Evolutionary conservation across 30 jellyfish, hydroid and myxozoan genomes (phyloP), one percentile per base, ranked within the genome.

Genomic region (Calvadosia cruxmelitensis): DNA sequence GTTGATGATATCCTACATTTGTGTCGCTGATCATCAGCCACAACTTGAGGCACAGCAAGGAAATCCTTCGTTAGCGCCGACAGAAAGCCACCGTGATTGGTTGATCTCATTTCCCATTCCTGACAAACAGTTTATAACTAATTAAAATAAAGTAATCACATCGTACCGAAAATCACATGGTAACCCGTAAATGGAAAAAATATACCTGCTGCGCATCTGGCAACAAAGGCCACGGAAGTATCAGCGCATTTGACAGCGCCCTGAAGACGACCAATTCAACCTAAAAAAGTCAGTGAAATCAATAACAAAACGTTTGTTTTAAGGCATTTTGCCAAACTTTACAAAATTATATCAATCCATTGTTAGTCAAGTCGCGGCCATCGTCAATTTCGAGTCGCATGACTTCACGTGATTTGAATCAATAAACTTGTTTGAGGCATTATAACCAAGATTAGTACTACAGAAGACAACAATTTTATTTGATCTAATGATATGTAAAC

Each of bases 91-190:
- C 73, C 72, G 73, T 89, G 98, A 68, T 82, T 79, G 0, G 95
- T 68, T 1, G 84, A 77, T 25, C 98, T 79, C 73, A 73, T 82
- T 27, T 81, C 94, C 98, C 98, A 89, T 77, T 89, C 98, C 98
- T 89, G 52, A 5, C 48, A 35, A 27, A 0, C 23, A 42, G 57
- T 5, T n/a, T n/a, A n/a, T n/a, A n/a, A n/a, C n/a, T n/a, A n/a
- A n/a, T n/a, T 5, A 42, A 20, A 42, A 42, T 42, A 42, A 42
- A 42, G 57, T 10, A 5, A 42, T 42, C 15, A 42, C 20, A 42
- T 10, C 10, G 57, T 20, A 42, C 20, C 10, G 20, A 42, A 5
- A 5, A 42, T 20, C 10, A 42, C 10, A 20, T 42, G 57, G 20
- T 42, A 42, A 13, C 31, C 30, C n/a, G 30, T 12, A 0, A 61